Conservation (phyloP, 2,113 vertebrate species). For the Gobius niger region DNA sequence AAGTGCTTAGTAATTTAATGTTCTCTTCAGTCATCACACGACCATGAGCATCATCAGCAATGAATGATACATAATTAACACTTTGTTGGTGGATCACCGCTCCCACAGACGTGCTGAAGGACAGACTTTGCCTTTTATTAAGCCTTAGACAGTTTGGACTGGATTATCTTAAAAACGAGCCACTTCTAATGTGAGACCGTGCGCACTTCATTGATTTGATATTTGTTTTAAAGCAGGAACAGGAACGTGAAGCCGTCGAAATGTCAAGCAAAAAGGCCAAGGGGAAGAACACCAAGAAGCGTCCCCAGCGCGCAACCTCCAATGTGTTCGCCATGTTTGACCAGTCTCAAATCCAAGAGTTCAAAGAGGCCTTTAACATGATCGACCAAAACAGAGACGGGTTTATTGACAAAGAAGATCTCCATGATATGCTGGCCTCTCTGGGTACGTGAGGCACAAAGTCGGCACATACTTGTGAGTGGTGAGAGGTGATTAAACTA, state of each 20-base stretch:
- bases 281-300: slow-evolving; percentile 95
- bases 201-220: not conserved
- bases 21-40: too few relatives aligned
- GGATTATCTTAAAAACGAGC: not conserved
- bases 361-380: slow-evolving; percentile 96
- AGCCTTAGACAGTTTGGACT: not conserved
- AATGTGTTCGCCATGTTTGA: slow-evolving; percentile 95
- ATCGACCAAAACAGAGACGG: slow-evolving; percentile 93
- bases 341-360: slow-evolving; percentile 93
- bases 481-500: not conserved
- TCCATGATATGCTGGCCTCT: slow-evolving; percentile 93
- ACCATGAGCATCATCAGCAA: too few relatives aligned
- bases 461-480: not conserved
- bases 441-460: slow-evolving; percentile 74
- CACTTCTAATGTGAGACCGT: not conserved
- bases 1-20: too few relatives aligned
- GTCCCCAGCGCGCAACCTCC: slow-evolving; percentile 91
- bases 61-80: too few relatives aligned
- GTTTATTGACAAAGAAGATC: slow-evolving; percentile 92
- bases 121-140: too few relatives aligned
- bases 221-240: slow-evolving; percentile 19
- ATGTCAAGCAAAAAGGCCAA: slow-evolving; percentile 96
- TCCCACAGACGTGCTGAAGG: too few relatives aligned
- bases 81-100: too few relatives aligned
- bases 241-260: slow-evolving; percentile 46